Base-by-base conservation (phyloP, 1,140 invertebrate species). In the Camponotus pennsylvanicus region DNA sequence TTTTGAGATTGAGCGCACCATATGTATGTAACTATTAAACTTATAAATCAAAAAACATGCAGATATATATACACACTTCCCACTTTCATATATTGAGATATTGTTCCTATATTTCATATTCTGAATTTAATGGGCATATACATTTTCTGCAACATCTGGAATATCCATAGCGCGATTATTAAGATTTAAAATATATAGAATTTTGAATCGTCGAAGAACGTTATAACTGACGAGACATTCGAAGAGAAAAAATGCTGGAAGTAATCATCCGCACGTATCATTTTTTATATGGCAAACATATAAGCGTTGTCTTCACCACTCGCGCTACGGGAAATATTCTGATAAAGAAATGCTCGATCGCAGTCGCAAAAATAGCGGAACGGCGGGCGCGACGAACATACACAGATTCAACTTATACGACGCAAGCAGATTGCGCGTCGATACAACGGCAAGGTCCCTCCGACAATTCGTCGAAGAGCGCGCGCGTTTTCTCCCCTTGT, bases 381-480 rank as follows among this genome's bases (percentile, higher is more conserved):
- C 4, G 34, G 0, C 40, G 49, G 34, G 0, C 27, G 49, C 21
- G 13, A 4, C 21, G 11, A 45, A 34, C 32, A n/a, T 40, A 18
- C 21, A 34, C 32, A 32, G 37, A 32, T 70, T 71, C 64, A 32
- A 45, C 21, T 40, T 27, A 34, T 42, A 42, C 64, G 13, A 52
- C 21, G 27, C 52, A 55, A 71, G 45, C n/a, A 61, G 40, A 73
- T 73, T 57, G 64, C 78, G 13, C 34, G 49, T 15, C 66, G 61
- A 78, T 70, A 52, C 34, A 42, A 57, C 34, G 66, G 9, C 37
- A 83, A 83, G 52, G 18, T 59, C 27, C 13, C 42, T 49, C 42
- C 59, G 55, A 86, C 45, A 64, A 63, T 86, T 73, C 52, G 37
- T 13, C 59, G 21, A 52, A n/a, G 8, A 55, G n/a, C 34, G 63